Percentiles rank a stretch among this genome's conserved stretches.
phyloP scores from a whole-genome alignment of 2,797 vertebrate genomes.

The Todus mexicanus region DNA sequence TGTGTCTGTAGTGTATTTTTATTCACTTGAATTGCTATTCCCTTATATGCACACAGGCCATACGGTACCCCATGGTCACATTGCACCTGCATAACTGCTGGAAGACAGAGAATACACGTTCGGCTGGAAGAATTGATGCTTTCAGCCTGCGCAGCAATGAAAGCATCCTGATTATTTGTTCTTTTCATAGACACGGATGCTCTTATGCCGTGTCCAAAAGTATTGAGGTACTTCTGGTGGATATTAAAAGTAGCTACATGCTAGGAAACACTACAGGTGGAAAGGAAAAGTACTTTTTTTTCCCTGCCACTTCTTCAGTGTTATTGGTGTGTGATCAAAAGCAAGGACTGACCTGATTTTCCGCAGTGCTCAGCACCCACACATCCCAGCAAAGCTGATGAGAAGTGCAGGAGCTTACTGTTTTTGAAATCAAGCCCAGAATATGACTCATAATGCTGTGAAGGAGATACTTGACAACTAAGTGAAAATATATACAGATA shows the following conservation, averaged over 20 bases:
- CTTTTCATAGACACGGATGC: neutral
- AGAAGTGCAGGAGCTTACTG: conserved; percentile 37
- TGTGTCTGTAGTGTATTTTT: neutral
- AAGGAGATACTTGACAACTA: conserved; percentile 26
- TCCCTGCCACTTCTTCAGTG: neutral
- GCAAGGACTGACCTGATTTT: conserved; percentile 55
- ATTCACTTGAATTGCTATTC: neutral
- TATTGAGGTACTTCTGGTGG: neutral
- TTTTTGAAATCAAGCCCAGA: conserved; percentile 48
- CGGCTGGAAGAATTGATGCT: neutral
- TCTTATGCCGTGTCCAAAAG: neutral
- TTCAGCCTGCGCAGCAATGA: neutral
- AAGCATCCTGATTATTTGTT: neutral
- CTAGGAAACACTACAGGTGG: neutral
- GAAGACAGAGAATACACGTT: neutral
- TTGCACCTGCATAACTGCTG: neutral
- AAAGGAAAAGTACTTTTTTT: neutral
- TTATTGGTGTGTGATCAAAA: conserved; percentile 33
- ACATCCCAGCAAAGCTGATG: conserved; percentile 32
- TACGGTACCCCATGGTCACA: neutral
- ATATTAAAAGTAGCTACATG: neutral
- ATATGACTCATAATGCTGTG: conserved; percentile 33
- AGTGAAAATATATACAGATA: conserved; percentile 22
- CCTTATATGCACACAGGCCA: neutral
- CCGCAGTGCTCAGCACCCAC: conserved; percentile 28